Evolutionary conservation across 2,888 invertebrate species (phyloP), one percentile per base, ranked within the genome.

Genomic region (Microplitis manilae): DNA sequence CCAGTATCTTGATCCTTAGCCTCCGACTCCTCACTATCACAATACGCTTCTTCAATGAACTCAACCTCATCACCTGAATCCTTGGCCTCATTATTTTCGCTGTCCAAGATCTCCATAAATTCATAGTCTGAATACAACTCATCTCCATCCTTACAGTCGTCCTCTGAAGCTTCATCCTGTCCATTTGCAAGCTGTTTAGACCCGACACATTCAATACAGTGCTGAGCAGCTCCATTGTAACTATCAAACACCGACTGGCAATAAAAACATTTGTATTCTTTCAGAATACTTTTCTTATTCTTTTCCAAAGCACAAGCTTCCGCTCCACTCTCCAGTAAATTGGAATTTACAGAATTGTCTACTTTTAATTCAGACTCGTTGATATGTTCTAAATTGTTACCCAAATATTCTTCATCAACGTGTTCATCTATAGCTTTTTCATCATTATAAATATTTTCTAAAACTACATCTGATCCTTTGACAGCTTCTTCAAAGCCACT

Each of bases 211-310:
- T 80, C 75, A 2, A 73, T 69, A 59, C 80, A 82, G 68, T 83
- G 83, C 13, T 75, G 67, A 0, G 83, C 77, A 15, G 81, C 83
- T 6, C 75, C 75, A 6, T 81, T 76, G 17, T 83, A 69, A 38
- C 81, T 77, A 1, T 75, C 13, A 41, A 83, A 83, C 74, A 75
- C 65, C 39, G 76, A 73, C 17, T 80, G 68, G 39, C 83, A 83
- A 13, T 74, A 80, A 59, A 80, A 79, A 79, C 83, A 83, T 72
- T 82, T 83, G 78, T 83, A 83, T 68, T 60, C 40, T 20, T n/a
- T 30, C 30, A 30, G 30, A 30, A 30, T 64, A 67, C 65, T 17
- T 62, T 30, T 30, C 0, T 30, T 30, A 30, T 4, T n/a, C 7
- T 61, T 17, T 59, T 62, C 40, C 1, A 30, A 30, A 30, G 30